phyloP scores from a whole-genome alignment of 2,888 invertebrate genomes.

The Pristionchus entomophagus region DNA sequence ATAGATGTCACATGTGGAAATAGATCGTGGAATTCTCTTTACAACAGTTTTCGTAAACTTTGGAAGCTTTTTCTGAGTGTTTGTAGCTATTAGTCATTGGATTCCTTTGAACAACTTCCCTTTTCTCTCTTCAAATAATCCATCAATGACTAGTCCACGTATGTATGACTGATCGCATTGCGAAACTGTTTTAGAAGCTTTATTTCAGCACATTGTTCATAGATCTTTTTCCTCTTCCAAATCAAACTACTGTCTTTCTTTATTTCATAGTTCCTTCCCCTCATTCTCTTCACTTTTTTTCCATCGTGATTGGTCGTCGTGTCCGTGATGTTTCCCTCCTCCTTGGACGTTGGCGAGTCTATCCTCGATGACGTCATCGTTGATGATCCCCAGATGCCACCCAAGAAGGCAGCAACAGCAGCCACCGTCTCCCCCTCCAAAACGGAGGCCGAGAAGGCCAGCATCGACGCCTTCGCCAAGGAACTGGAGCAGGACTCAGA shows the following conservation, averaged over 20 bases:
- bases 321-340: background rate
- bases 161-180: constrained; percentile 29
- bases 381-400: background rate
- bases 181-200: constrained; percentile 5
- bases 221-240: too few relatives aligned
- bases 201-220: too few relatives aligned
- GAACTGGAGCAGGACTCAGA: constrained; percentile 57
- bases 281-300: background rate
- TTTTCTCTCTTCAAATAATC: constrained; percentile 9
- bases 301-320: constrained; percentile 4
- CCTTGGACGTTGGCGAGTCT: background rate
- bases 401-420: constrained; percentile 29
- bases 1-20: background rate
- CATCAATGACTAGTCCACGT: constrained; percentile 36
- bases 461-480: constrained; percentile 58
- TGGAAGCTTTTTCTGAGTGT: background rate
- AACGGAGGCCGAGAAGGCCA: constrained; percentile 52
- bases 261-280: too few relatives aligned
- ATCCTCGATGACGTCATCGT: background rate
- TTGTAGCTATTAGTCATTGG: background rate
- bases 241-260: too few relatives aligned
- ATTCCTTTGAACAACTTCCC: background rate
- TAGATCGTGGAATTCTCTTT: background rate
- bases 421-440: constrained; percentile 33
- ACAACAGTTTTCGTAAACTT: background rate